A percentile compares a stretch with the other conserved stretches of the same genome.
phyloP scores from a whole-genome alignment of 2,113 vertebrate genomes.

The Naja naja region DNA sequence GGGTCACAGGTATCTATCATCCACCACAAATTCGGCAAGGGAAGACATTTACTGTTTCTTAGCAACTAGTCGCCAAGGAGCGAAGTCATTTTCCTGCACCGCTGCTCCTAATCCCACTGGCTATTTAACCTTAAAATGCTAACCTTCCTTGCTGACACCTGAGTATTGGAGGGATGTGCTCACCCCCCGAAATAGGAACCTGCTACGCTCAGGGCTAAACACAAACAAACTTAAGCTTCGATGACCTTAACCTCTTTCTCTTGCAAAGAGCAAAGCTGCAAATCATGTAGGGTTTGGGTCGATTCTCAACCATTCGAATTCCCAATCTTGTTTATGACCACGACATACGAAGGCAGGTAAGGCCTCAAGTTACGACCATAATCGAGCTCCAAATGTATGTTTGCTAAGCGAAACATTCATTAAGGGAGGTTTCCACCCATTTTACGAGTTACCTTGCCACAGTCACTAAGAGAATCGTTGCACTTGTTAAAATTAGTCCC shows the following conservation, averaged over 20 bases:
- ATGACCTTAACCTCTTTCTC: not conserved
- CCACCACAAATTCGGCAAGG: conserved; percentile 23
- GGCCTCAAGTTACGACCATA: too few species aligned
- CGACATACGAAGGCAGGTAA: not conserved
- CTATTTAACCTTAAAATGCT: conserved; percentile 24
- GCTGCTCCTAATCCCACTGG: conserved; percentile 1
- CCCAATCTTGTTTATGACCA: not conserved
- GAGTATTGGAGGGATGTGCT: not conserved
- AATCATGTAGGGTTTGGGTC: conserved; percentile 1
- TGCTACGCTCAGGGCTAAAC: not conserved
- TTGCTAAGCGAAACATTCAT: too few species aligned
- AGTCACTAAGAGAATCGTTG: too few species aligned
- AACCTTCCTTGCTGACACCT: conserved; percentile 15
- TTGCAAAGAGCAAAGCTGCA: not conserved
- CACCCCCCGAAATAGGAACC: not conserved
- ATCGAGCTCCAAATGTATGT: too few species aligned
- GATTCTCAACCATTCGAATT: not conserved
- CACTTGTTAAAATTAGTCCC: too few species aligned
- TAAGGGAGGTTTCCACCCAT: too few species aligned
- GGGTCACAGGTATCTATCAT: conserved; percentile 12
- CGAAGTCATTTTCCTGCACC: conserved; percentile 4
- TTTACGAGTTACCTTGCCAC: too few species aligned
- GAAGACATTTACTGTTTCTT: conserved; percentile 20
- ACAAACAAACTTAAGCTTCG: not conserved
- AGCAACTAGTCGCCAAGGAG: conserved; percentile 29